Base-by-base conservation (phyloP, 2,888 invertebrate species). In the Steinernema scapterisci region DNA sequence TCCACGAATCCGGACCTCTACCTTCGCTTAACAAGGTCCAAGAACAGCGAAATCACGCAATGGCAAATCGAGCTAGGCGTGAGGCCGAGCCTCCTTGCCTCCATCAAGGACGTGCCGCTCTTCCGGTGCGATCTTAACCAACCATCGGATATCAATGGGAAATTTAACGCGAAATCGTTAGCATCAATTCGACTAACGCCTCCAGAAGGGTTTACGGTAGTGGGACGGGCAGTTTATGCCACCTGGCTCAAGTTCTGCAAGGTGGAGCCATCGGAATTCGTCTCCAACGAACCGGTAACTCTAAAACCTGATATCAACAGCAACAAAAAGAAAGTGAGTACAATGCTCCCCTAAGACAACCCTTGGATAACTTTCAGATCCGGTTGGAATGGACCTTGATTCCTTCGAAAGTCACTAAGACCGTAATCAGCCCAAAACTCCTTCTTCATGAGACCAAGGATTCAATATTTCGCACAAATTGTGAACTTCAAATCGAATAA, bases 21-120 rank as follows among this genome's bases (percentile, higher is more conserved):
- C 13, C 54, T 54, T 21, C 21, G 54, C 13, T 13, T 54, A 2
- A 54, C 54, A 3, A 19, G 54, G 13, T 54, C 21, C 19, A 2
- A 25, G 13, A 23, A 19, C 21, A 13, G 25, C 6, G 54, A 54
- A 25, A 38, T 54, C 25, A 21, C 54, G 21, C 54, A 54, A 21
- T 54, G 54, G 54, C 54, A 54, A 23, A 54, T 54, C 13, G 54
- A 54, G 54, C 13, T 54, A 6, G 54, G 54, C 5, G 54, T 54
- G 5, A 19, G 54, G 25, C 54, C 54, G 54, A 23, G 23, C 25
- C 54, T 54, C 23, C 54, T 54, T 13, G 54, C 13, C 23, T 54
- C 21, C 54, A 19, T 54, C 23, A 25, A 54, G 23, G 54, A 54
- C 54, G 54, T 54, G 21, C 54, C 7, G 23, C 54, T 54, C 54